These are phyloP conservation scores for Alsophila aescularia DNA, from an alignment of 2,888 invertebrate species.

Conservation along the genomic window DNA sequence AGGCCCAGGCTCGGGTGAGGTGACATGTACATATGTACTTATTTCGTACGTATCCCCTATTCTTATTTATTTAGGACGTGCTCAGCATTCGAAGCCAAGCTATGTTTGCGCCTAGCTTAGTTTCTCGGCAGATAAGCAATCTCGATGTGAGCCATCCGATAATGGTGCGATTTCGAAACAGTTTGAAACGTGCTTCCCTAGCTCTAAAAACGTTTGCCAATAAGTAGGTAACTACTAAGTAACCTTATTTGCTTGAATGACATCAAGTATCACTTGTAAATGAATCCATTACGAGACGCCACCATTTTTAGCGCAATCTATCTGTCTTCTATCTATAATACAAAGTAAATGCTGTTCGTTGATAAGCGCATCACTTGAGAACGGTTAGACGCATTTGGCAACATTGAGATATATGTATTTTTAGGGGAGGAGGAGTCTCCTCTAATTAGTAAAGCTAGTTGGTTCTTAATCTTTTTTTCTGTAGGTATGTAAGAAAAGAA, in stretches of 20 bases:
- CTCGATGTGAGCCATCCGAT: constrained; percentile 29
- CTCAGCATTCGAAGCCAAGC: constrained; percentile 23
- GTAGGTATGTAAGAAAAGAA: too few species aligned
- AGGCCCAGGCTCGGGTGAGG: not conserved
- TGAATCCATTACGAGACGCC: not conserved
- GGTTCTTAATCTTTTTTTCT: too few species aligned
- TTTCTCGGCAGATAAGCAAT: constrained; percentile 36
- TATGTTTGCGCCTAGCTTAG: constrained; percentile 34
- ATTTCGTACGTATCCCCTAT: too few species aligned
- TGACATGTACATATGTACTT: not conserved
- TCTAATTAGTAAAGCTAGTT: too few species aligned
- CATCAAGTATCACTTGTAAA: too few species aligned
- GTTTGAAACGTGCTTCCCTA: not conserved
- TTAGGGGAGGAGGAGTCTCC: too few species aligned
- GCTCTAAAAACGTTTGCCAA: not conserved
- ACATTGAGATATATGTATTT: too few species aligned
- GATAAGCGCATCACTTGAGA: too few species aligned
- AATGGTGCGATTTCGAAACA: constrained; percentile 17
- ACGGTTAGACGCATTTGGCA: too few species aligned
- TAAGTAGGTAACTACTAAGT: not conserved
- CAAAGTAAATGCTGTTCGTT: too few species aligned
- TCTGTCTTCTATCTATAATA: too few species aligned
- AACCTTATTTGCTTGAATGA: too few species aligned
- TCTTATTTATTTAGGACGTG: constrained; percentile 43
- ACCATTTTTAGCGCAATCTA: not conserved